phyloP scores from a whole-genome alignment of 2,888 invertebrate genomes.

The Tryphoninae sp. region DNA sequence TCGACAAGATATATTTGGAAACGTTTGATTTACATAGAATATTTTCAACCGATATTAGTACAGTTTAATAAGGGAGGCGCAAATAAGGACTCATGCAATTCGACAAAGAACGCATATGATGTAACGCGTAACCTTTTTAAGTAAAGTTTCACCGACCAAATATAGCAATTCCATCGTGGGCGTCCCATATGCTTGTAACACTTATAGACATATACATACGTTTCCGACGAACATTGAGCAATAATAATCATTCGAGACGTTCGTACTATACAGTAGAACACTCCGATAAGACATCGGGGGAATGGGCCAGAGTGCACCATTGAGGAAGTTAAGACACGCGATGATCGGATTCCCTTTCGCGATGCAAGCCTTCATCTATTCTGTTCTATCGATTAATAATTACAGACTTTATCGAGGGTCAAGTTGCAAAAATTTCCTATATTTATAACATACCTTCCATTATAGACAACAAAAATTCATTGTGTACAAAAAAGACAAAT shows the following conservation, averaged over 20 bases:
- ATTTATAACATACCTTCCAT: conserved; percentile 23
- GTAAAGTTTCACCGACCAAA: not conserved
- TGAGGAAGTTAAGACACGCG: conserved; percentile 31
- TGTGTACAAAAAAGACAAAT: too few species aligned
- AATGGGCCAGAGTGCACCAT: not conserved
- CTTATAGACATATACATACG: not conserved
- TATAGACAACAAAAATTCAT: too few species aligned
- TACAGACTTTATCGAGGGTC: conserved; percentile 47
- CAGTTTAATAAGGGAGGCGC: too few species aligned
- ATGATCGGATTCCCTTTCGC: conserved; percentile 33
- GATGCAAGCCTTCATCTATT: conserved; percentile 24
- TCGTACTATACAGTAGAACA: conserved; percentile 4
- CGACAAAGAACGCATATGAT: too few species aligned
- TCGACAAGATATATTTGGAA: not conserved
- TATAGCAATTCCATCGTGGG: not conserved
- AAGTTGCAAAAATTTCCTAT: conserved; percentile 15
- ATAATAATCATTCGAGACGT: conserved; percentile 20
- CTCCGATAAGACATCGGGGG: conserved; percentile 1
- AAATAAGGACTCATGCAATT: too few species aligned
- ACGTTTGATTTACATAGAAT: conserved; percentile 7
- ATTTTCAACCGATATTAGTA: too few species aligned
- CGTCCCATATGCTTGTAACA: not conserved
- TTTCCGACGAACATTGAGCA: conserved; percentile 4
- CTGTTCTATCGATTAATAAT: conserved; percentile 62
- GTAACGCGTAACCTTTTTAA: not conserved